Conservation (phyloP, 2,113 vertebrate species). For the Gambusia affinis region DNA sequence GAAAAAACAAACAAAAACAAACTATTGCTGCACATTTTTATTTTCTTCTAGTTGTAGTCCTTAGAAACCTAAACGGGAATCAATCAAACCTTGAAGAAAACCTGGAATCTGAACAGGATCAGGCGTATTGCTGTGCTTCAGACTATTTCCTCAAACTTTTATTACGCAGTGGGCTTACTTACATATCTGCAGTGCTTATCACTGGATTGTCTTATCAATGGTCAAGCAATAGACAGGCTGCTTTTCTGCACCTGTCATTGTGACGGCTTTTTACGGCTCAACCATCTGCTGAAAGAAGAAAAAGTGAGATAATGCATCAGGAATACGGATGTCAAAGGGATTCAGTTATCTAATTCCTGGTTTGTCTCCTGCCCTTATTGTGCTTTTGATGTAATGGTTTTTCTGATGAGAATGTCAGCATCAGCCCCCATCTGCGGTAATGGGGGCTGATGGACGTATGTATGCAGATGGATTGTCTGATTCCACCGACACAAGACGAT, state of each 20-base stretch:
- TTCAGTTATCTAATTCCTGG: slow-evolving; percentile 59
- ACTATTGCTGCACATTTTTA: too few relatives aligned
- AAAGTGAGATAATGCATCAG: slow-evolving; percentile 36
- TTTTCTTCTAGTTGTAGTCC: too few relatives aligned
- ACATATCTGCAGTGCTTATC: neutral
- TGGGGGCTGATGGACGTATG: too few relatives aligned
- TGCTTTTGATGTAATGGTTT: slow-evolving; percentile 50
- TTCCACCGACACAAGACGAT: slow-evolving; percentile 32
- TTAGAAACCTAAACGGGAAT: too few relatives aligned
- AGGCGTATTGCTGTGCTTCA: too few relatives aligned
- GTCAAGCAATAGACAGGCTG: slow-evolving; percentile 31
- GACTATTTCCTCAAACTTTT: neutral
- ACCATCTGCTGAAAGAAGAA: slow-evolving; percentile 29
- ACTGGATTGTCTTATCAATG: neutral
- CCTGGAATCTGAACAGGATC: too few relatives aligned
- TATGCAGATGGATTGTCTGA: slow-evolving; percentile 25
- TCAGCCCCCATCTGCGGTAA: slow-evolving; percentile 23
- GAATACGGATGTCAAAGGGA: slow-evolving; percentile 49
- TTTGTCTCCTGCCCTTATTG: slow-evolving; percentile 44
- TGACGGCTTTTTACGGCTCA: slow-evolving; percentile 26
- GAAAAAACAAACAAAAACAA: too few relatives aligned
- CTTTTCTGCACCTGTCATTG: slow-evolving; percentile 14
- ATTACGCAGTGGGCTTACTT: neutral
- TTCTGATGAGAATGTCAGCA: slow-evolving; percentile 40
- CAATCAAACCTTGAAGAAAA: too few relatives aligned